Conservation (phyloP, 2,888 invertebrate genomes). For the Leucophora obtusa region DNA sequence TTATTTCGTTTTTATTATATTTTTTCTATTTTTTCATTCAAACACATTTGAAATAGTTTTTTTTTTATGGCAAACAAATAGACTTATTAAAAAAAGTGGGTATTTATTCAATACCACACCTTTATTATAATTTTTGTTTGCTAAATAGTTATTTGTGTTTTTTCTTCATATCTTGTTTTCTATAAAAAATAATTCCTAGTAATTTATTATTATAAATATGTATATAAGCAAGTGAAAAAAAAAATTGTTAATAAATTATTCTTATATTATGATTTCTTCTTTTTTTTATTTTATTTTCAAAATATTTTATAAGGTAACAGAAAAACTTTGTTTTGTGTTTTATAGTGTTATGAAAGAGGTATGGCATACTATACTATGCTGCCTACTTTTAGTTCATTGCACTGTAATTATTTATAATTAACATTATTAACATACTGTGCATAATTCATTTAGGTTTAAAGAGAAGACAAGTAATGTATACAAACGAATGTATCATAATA, state of each 20-base stretch:
- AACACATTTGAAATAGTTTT: not conserved
- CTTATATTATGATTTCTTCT: conserved; percentile 6
- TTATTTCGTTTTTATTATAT: not conserved
- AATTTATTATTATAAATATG: not conserved
- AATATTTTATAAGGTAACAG: not conserved
- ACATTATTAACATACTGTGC: conserved; percentile 45
- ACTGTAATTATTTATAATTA: conserved; percentile 62
- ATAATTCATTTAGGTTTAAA: conserved; percentile 3
- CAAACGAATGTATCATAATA: not conserved
- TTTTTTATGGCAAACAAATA: not conserved
- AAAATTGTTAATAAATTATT: conserved; percentile 15
- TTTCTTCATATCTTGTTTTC: conserved; percentile 32
- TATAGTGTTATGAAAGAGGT: conserved; percentile 15
- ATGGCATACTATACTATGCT: conserved; percentile 30
- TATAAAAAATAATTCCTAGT: conserved; percentile 12
- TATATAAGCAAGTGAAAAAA: not conserved
- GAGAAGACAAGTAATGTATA: not conserved
- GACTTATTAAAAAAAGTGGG: not conserved
- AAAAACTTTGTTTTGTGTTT: not conserved
- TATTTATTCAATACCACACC: conserved; percentile 45
- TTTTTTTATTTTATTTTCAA: not conserved
- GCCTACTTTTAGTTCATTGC: conserved; percentile 64
- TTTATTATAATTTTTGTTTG: conserved; percentile 44
- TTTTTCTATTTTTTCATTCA: not conserved
- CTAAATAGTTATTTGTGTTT: conserved; percentile 46